Evolutionary conservation across 2,113 vertebrate species (phyloP), one percentile per base, ranked within the genome.

Genomic region (Candoia aspera): DNA sequence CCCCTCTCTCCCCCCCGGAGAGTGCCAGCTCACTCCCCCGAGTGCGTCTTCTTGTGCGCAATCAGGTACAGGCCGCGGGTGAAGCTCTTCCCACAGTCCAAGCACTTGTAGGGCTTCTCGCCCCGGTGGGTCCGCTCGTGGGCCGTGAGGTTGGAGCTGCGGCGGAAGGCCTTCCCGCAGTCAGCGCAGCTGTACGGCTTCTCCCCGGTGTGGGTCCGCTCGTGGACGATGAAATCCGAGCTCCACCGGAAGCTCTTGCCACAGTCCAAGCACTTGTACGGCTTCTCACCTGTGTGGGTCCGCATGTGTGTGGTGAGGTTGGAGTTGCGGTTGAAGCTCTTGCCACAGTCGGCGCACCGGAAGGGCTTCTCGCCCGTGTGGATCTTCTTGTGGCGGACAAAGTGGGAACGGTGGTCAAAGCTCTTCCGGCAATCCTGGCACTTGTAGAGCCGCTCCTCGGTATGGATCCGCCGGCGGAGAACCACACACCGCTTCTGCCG

Each of bases 201-300:
- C 84, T 96, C 96, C 23, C 91, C 91, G 1, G 91, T 92, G 42
- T 92, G 91, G 13, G 91, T 92, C 90, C 96, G 94, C 87, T 96
- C 96, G 84, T 97, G 96, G 58, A 96, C 96, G 57, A 96, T 96
- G 88, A 96, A 96, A 92, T 96, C 96, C 53, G 96, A 97, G 94
- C 95, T 96, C 92, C 96, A 96, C 86, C 93, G 95, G 97, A 99
- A 99, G 96, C 98, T 98, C 97, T 99, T 99, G 92, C 98, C 98
- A n/a, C 98, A 99, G 97, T 99, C 98, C 96, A 98, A 98, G 87
- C 98, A 99, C 96, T 98, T 99, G 95, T 98, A 99, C 21, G 98
- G 98, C 94, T 99, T 99, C 96, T 99, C 98, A 29, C 96, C 97
- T 53, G 96, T 96, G 91, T 97, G 96, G 86, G 96, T 97, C 93